Evolutionary conservation across 2,888 invertebrate genomes (phyloP).

Genomic region (Drosophila anomelani): DNA sequence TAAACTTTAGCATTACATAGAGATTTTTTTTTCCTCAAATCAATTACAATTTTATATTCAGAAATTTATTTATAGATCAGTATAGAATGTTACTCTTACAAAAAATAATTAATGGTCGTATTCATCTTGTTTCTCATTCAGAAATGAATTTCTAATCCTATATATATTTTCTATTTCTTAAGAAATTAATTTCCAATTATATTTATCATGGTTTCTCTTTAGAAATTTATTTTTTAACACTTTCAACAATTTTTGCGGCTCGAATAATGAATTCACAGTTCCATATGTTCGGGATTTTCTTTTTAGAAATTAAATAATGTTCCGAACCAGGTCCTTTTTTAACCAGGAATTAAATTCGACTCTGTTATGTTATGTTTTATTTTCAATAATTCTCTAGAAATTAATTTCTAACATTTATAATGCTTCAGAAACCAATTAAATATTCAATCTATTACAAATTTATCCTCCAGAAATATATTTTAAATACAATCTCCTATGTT

Average conservation of each 20-base stretch:
- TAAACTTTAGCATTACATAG: not conserved
- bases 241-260: not conserved
- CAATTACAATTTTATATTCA: not conserved
- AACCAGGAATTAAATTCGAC: too few relatives aligned
- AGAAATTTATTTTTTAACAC: not conserved
- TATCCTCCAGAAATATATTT: not conserved
- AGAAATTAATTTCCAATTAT: not conserved
- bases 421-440: not conserved
- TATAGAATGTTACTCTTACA: too few relatives aligned
- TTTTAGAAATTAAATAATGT: not conserved
- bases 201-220: not conserved
- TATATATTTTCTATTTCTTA: not conserved
- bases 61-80: not conserved
- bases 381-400: fast-evolving
- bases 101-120: not conserved
- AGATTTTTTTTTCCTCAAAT: not conserved
- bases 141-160: not conserved
- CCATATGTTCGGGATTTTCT: not conserved
- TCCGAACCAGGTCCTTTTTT: too few relatives aligned
- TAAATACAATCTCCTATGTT: not conserved
- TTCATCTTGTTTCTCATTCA: not conserved
- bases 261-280: not conserved
- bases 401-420: not conserved
- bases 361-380: not conserved
- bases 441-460: not conserved